phyloP scores from a whole-genome alignment of 2,888 invertebrate genomes.

The Ormyrus thymus region DNA sequence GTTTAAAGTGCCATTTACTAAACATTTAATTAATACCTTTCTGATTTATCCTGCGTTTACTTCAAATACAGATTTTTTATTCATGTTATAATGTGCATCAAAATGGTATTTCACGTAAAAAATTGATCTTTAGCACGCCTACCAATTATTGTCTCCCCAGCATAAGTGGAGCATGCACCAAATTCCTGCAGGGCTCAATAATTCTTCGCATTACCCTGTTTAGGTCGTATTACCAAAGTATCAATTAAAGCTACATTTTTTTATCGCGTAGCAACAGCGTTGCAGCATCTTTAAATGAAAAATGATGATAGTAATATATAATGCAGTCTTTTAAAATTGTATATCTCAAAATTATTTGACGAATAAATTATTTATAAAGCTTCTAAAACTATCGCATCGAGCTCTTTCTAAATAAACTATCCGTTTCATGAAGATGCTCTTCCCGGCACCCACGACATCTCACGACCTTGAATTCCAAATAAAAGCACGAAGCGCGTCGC shows the following conservation, averaged over 20 bases:
- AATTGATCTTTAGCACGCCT: conserved; percentile 18
- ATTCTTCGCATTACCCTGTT: conserved; percentile 1
- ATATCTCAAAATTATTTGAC: no score
- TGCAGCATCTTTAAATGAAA: not conserved
- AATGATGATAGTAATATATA: not conserved
- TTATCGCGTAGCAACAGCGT: not conserved
- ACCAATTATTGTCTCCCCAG: conserved; percentile 24
- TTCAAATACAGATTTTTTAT: no score
- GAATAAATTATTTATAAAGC: no score
- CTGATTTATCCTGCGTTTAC: no score
- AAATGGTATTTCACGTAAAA: not conserved
- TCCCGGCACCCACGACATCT: no score
- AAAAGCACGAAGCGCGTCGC: not conserved
- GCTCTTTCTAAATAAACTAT: no score
- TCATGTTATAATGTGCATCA: no score
- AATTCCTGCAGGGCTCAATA: conserved; percentile 16
- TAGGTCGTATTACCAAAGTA: not conserved
- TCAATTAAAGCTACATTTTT: conserved; percentile 14
- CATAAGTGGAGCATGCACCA: not conserved
- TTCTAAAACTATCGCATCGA: no score
- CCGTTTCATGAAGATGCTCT: no score
- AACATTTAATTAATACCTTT: no score
- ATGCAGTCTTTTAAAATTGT: no score
- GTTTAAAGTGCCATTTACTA: not conserved
- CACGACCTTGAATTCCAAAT: no score